phyloP scores from a whole-genome alignment of 2,797 vertebrate genomes.

The Rhynchotus rufescens region DNA sequence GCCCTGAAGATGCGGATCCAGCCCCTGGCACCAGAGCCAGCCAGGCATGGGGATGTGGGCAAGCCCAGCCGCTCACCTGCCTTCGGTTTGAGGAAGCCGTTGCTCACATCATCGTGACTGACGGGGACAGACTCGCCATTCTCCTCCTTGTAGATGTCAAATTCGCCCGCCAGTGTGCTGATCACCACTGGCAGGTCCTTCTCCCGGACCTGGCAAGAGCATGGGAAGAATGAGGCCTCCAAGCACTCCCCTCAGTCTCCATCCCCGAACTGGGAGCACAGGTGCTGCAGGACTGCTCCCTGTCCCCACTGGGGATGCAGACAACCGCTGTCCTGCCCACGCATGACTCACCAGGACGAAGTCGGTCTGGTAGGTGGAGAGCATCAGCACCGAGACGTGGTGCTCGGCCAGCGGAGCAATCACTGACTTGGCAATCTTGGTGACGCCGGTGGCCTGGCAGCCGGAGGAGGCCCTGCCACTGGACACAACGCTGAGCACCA shows the following conservation, averaged over 20 bases:
- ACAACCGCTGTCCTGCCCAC: rapidly evolving
- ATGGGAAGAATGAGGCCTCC: not conserved
- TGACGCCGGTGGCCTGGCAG: conserved; percentile 92
- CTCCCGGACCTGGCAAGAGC: conserved; percentile 87
- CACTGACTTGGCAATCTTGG: conserved; percentile 95
- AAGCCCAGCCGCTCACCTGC: conserved; percentile 78
- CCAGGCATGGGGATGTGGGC: not conserved
- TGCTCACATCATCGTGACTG: conserved; percentile 80
- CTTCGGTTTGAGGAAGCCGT: conserved; percentile 84
- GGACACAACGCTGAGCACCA: conserved; percentile 93
- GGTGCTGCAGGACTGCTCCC: no score
- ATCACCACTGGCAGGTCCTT: conserved; percentile 92
- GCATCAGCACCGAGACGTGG: conserved; percentile 96
- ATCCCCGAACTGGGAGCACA: no score
- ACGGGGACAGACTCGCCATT: conserved; percentile 88
- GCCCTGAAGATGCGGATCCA: no score
- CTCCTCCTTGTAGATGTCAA: conserved; percentile 91
- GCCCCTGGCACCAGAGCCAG: no score
- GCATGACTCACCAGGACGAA: conserved; percentile 90
- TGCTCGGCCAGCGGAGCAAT: conserved; percentile 93
- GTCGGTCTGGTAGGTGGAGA: conserved; percentile 98
- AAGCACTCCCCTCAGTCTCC: no score
- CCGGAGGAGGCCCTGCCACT: conserved; percentile 86
- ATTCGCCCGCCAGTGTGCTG: conserved; percentile 90
- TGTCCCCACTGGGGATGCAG: rapidly evolving